Evolutionary conservation across 2,113 vertebrate species (phyloP).

Genomic region (Ceratotherium simum): DNA sequence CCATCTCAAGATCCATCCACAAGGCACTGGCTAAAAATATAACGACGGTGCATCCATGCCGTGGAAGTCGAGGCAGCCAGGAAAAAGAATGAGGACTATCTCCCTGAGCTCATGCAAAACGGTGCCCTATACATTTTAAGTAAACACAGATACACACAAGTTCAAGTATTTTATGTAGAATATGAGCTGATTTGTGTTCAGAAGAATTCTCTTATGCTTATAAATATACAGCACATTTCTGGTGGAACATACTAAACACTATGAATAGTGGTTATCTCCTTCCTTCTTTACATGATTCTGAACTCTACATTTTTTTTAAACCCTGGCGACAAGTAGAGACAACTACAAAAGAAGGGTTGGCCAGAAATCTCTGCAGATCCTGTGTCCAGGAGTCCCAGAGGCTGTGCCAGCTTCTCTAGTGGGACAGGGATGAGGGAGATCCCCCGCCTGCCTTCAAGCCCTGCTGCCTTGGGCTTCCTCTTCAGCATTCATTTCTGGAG

Average conservation of each 20-base stretch:
- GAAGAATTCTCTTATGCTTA: neutral
- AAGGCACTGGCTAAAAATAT: neutral
- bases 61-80: accelerated
- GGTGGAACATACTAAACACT: neutral
- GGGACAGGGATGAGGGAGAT: no score
- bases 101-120: neutral
- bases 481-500: neutral
- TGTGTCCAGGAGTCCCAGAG: no score
- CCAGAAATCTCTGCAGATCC: neutral
- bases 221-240: neutral
- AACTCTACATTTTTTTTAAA: neutral
- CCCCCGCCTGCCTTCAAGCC: no score
- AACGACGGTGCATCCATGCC: accelerated
- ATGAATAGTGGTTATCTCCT: neutral
- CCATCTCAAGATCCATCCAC: neutral
- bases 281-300: neutral
- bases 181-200: neutral
- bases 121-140: neutral
- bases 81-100: neutral
- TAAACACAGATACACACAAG: neutral
- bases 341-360: neutral
- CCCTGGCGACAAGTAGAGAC: neutral
- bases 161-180: neutral
- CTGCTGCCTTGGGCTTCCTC: neutral
- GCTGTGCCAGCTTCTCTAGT: neutral